Percentiles rank a stretch among this genome's conserved stretches.
Evolutionary conservation across 2,113 vertebrate genomes (phyloP).

Genomic region (Asarcornis scutulata): DNA sequence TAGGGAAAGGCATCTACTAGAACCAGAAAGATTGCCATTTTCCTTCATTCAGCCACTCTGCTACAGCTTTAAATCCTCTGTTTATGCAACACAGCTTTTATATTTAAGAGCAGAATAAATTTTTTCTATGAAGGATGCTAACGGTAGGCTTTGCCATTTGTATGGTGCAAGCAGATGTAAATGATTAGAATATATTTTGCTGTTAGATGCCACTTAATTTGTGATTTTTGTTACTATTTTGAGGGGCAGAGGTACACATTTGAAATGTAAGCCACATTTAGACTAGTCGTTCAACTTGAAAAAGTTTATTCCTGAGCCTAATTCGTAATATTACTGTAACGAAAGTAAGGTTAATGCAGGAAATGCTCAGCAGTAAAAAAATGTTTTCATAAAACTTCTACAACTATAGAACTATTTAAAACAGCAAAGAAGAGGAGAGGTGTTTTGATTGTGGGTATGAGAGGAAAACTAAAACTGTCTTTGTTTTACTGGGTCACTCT

Average conservation of each 20-base stretch:
- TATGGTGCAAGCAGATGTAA: slow-evolving; percentile 69
- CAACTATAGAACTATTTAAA: slow-evolving; percentile 37
- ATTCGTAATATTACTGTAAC: slow-evolving; percentile 24
- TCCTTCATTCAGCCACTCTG: slow-evolving; percentile 76
- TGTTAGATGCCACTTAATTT: slow-evolving; percentile 68
- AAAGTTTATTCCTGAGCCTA: slow-evolving; percentile 60
- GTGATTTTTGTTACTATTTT: slow-evolving; percentile 56
- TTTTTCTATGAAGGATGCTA: slow-evolving; percentile 75
- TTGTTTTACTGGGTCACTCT: slow-evolving; percentile 51
- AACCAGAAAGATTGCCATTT: slow-evolving; percentile 86
- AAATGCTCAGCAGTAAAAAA: slow-evolving; percentile 31
- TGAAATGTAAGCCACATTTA: slow-evolving; percentile 63
- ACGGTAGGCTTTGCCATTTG: slow-evolving; percentile 66
- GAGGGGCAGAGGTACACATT: slow-evolving; percentile 5
- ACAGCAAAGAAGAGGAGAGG: neutral
- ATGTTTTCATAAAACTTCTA: slow-evolving; percentile 45
- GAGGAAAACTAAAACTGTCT: slow-evolving; percentile 32
- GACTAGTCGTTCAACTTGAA: slow-evolving; percentile 24
- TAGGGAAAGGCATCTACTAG: slow-evolving; percentile 91
- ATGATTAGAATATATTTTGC: slow-evolving; percentile 74
- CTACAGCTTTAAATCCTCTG: slow-evolving; percentile 78
- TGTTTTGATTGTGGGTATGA: slow-evolving; percentile 40
- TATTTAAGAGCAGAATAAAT: slow-evolving; percentile 75
- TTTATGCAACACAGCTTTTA: slow-evolving; percentile 78
- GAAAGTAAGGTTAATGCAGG: slow-evolving; percentile 42